Evolutionary conservation across 2,888 invertebrate genomes (phyloP).

Genomic region (Drosophila niveifrons): DNA sequence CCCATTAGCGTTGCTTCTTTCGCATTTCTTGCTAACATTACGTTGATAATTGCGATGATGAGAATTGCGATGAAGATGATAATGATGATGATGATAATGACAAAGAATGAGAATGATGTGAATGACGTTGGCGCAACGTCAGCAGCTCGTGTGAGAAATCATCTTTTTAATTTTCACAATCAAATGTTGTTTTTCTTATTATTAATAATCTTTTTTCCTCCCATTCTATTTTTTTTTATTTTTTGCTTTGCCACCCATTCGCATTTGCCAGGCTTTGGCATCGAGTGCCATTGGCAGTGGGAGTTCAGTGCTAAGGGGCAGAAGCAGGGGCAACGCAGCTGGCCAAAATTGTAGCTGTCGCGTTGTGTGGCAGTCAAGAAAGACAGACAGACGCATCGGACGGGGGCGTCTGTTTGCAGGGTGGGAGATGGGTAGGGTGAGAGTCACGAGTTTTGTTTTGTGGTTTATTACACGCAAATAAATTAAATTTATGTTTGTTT

Average conservation of each 20-base stretch:
- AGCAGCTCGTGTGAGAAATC: constrained; percentile 75
- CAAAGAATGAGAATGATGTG: constrained; percentile 25
- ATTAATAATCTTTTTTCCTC: constrained; percentile 28
- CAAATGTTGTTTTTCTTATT: constrained; percentile 70
- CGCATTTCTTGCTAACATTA: constrained; percentile 26
- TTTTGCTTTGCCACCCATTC: constrained; percentile 26
- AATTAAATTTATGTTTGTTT: constrained; percentile 78
- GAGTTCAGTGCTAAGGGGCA: neutral
- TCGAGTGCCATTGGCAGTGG: constrained; percentile 8
- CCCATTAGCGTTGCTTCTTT: constrained; percentile 37
- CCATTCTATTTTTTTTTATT: constrained; percentile 21
- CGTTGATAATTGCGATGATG: constrained; percentile 25
- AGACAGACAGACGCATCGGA: neutral
- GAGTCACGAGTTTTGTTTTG: constrained; percentile 67
- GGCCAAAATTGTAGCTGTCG: constrained; percentile 42
- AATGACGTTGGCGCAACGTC: constrained; percentile 48
- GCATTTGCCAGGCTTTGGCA: constrained; percentile 32
- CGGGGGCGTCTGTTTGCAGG: neutral
- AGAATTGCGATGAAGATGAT: constrained; percentile 30
- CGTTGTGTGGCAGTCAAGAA: constrained; percentile 3
- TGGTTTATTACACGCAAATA: constrained; percentile 82
- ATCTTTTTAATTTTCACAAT: constrained; percentile 81
- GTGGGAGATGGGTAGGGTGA: constrained; percentile 7
- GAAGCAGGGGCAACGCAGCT: constrained; percentile 35
- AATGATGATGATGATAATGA: constrained; percentile 29